Base-by-base conservation (phyloP, 2,797 vertebrate genomes). In the Nannoperca obscura region DNA sequence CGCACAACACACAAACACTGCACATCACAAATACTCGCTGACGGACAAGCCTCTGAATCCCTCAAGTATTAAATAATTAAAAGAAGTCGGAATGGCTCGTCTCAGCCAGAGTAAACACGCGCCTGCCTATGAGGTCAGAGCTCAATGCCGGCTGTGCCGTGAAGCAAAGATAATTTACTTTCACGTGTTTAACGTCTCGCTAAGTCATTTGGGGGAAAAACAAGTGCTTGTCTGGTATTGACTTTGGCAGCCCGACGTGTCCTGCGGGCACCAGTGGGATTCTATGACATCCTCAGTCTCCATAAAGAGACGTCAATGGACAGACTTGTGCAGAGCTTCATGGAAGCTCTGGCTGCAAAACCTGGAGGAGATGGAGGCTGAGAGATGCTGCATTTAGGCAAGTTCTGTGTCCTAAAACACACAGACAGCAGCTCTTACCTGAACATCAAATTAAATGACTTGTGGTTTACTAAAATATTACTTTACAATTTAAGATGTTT, bases 151-250 rank as follows among this genome's bases (percentile, higher is more conserved):
- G 92, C 92, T 89, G 60, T 80, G 92, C 94, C 85, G 93, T 80
- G 90, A 94, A 96, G 95, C 95, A 93, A 95, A 96, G 95, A 96
- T 96, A 93, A 96, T 97, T 96, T 95, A 94, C 96, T 94, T 95
- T 94, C 94, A 96, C 93, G 92, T 94, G 95, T 97, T 96, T 95
- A 95, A 96, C 72, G 93, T 95, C 91, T 95, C 91, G 84, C 92
- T 87, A 95, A 96, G 89, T 92, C 93, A 80, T 94, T 86, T 69
- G 63, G 79, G 74, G 95, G 95, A 93, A 94, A 93, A 95, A 58
- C 78, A 90, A 96, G 94, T 86, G 92, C 94, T 94, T 71, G 90
- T 86, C 88, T 95, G 91, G 86, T 96, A 93, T 96, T 97, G 95
- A 95, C 90, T 96, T 96, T 97, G 96, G 96, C 96, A 94, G 88